Evolutionary conservation across 2,113 vertebrate genomes (phyloP).

Genomic region (Plestiodon gilberti): DNA sequence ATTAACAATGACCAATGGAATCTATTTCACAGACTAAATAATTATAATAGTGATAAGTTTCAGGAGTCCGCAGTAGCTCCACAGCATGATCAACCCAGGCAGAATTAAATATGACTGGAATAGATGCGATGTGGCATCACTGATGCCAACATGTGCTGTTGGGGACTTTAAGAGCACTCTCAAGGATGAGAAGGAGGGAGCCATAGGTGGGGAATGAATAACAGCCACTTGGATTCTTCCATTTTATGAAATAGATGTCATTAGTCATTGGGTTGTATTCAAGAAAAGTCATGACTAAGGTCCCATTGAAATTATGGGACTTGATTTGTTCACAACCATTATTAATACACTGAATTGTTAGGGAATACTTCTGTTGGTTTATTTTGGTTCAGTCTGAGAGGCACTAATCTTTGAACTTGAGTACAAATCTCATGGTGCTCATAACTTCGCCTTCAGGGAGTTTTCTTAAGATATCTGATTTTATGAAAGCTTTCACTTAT

Average conservation of each 20-base stretch:
- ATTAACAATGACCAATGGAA: neutral
- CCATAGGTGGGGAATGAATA: too few species aligned
- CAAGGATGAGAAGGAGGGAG: too few species aligned
- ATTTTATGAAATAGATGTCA: neutral
- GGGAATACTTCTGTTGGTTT: too few species aligned
- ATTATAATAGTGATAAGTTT: neutral
- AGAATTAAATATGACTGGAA: neutral
- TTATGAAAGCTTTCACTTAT: neutral
- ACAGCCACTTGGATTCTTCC: neutral
- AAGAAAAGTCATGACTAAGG: neutral
- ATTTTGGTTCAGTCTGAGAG: too few species aligned
- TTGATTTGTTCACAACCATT: too few species aligned
- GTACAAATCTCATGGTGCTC: neutral
- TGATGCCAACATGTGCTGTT: too few species aligned
- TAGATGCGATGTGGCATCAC: too few species aligned
- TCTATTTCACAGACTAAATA: neutral
- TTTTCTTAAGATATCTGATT: neutral
- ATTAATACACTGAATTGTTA: too few species aligned
- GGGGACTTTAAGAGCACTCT: too few species aligned
- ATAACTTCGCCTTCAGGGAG: neutral
- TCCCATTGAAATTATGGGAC: too few species aligned
- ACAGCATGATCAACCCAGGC: neutral
- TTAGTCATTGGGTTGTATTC: neutral
- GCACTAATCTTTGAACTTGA: neutral
- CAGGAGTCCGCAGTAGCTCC: too few species aligned